Conservation (phyloP, 2,113 vertebrate genomes). For the Rhinogobius similis region DNA sequence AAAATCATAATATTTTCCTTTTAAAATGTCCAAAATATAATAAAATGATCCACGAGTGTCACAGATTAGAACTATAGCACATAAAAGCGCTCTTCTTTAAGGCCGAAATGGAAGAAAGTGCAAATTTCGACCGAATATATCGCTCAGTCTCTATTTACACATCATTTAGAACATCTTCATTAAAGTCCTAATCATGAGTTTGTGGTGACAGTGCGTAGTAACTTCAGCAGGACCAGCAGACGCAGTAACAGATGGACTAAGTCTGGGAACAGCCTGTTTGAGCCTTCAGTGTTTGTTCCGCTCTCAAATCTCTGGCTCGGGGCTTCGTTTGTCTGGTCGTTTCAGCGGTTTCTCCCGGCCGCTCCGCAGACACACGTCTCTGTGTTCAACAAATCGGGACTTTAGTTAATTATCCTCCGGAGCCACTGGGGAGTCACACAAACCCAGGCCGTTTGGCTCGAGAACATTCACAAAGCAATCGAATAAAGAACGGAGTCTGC, state of each 20-base stretch:
- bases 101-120: no score
- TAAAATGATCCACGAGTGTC: no score
- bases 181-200: no score
- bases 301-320: background rate
- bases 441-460: conserved; percentile 47
- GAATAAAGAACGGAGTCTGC: background rate
- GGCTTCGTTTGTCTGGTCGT: background rate
- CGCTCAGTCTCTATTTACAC: no score
- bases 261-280: conserved; percentile 1
- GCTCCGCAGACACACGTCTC: conserved; percentile 21
- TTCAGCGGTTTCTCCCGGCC: background rate
- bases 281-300: background rate
- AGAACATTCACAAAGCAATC: conserved; percentile 53
- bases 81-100: no score
- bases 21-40: no score
- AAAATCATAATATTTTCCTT: no score
- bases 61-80: no score
- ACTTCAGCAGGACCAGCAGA: background rate
- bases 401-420: conserved; percentile 43
- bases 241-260: conserved; percentile 9
- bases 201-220: no score
- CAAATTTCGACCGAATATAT: no score
- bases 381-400: conserved; percentile 43
- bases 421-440: conserved; percentile 28
- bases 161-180: no score